Evolutionary conservation across 2,888 invertebrate genomes (phyloP).

Genomic region (Byasa hedistus): DNA sequence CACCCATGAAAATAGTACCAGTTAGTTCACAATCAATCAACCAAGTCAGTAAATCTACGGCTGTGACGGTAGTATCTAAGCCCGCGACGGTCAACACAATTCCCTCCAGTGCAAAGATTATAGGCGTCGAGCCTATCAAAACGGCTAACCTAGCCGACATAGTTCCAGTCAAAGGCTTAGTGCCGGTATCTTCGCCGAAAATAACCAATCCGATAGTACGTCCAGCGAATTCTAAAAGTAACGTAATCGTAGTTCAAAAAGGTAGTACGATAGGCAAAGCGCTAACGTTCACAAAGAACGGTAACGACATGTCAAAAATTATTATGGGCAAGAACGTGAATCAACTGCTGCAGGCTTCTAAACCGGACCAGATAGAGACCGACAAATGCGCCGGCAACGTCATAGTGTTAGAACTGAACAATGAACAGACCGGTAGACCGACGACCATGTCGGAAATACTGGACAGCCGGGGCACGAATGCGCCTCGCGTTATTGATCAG

Average conservation of each 20-base stretch:
- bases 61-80: conserved; percentile 61
- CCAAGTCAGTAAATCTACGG: conserved; percentile 50
- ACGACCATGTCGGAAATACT: conserved; percentile 74
- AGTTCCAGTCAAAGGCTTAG: conserved; percentile 67
- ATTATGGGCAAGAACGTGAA: conserved; percentile 77
- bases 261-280: conserved; percentile 76
- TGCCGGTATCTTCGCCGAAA: conserved; percentile 64
- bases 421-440: conserved; percentile 68
- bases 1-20: conserved; percentile 72
- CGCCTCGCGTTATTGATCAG: conserved; percentile 45
- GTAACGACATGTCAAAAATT: conserved; percentile 74
- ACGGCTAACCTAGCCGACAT: conserved; percentile 74
- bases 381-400: conserved; percentile 68
- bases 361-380: conserved; percentile 58
- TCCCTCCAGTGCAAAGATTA: conserved; percentile 54
- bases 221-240: conserved; percentile 74
- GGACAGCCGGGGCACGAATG: conserved; percentile 54
- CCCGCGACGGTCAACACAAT: conserved; percentile 52
- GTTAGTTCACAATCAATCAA: conserved; percentile 62
- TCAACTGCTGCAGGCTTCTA: conserved; percentile 67
- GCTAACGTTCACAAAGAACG: conserved; percentile 70
- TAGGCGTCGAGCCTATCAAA: conserved; percentile 55
- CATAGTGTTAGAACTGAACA: conserved; percentile 72
- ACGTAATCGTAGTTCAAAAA: conserved; percentile 81
- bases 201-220: conserved; percentile 69